Base-by-base conservation (phyloP, 35 echinoderm and acorn worm species). In the Anneissia japonica region DNA sequence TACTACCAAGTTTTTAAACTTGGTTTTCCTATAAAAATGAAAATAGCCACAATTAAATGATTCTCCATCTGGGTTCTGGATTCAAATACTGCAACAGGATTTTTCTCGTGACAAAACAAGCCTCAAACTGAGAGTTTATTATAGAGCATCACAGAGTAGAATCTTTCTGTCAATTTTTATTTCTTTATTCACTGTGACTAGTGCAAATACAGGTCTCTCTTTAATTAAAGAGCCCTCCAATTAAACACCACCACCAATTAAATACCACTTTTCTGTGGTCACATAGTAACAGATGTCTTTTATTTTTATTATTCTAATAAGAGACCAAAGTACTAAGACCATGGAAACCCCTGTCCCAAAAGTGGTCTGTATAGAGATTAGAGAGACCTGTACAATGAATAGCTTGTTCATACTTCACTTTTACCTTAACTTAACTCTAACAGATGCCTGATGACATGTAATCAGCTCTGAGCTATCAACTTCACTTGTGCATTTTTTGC, bases 381-480 rank as follows among this genome's bases (percentile, higher is more conserved):
- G n/a, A n/a, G n/a, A n/a, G n/a, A n/a, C n/a, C n/a, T n/a, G n/a
- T n/a, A n/a, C n/a, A n/a, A n/a, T n/a, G n/a, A n/a, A n/a, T n/a
- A n/a, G n/a, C n/a, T n/a, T n/a, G n/a, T n/a, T n/a, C n/a, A n/a
- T n/a, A n/a, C n/a, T n/a, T n/a, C n/a, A n/a, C n/a, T n/a, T n/a
- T 88, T 86, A 99, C 96, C 75, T 90, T 14, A 99, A 89, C 32
- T 88, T 80, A 21, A 99, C 84, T 80, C 96, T 79, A 37, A 99
- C 90, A 32, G 89, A 89, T 30, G 89, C 86, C 4, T 86, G 89
- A 83, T 94, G 92, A 76, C 96, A 99, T 35, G 96, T 82, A 34
- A 99, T 91, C 35, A 99, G 45, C 31, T 94, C 86, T 56, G 91
- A 88, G 1, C 92, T 90, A 30, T 88, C 45, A 26, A 99, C 77